Evolutionary conservation across 2,888 invertebrate species (phyloP), one percentile per base, ranked within the genome.

Genomic region (Anoplius nigerrimus): DNA sequence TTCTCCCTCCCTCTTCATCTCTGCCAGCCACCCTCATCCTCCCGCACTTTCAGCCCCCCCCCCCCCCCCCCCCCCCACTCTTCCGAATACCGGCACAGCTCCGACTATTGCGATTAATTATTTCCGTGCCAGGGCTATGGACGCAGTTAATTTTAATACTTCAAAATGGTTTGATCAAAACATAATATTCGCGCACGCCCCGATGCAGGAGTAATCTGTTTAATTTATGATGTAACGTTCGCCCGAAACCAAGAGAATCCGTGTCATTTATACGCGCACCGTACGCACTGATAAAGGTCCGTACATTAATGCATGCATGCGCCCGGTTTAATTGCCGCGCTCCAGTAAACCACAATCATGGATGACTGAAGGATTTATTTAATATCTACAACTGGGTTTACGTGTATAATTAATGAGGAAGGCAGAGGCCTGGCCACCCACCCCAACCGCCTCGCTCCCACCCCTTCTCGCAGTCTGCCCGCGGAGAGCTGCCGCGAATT

Each of bases 261-360:
- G 55, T 51, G 54, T 62, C 56, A 53, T 72, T 71, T 67, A 64
- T 53, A 52, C 42, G 55, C 22, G 58, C 21, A 65, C 16, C 56
- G 53, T 51, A 54, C 61, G 43, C 57, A 54, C 66, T 63, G 65
- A 57, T 56, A 42, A 62, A 66, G 45, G 57, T 18, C 13, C 24
- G 27, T 24, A 48, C n/a, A 61, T 66, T 62, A 60, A 62, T 62
- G 46, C 60, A 18, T 16, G 43, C 45, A 52, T 53, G n/a, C 42
- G 48, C 62, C 53, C 21, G 20, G 52, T 56, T 54, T 71, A 71
- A 73, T 73, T 66, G 62, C 51, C 0, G 52, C 34, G 46, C 52
- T 71, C 54, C 13, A 18, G 16, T 24, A 53, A 34, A 20, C 46
- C 43, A 62, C 62, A 68, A 68, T 52, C 61, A 46, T 52, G 54